Conservation (phyloP, 1,140 invertebrate genomes). For the Bursaphelenchus mucronatus region DNA sequence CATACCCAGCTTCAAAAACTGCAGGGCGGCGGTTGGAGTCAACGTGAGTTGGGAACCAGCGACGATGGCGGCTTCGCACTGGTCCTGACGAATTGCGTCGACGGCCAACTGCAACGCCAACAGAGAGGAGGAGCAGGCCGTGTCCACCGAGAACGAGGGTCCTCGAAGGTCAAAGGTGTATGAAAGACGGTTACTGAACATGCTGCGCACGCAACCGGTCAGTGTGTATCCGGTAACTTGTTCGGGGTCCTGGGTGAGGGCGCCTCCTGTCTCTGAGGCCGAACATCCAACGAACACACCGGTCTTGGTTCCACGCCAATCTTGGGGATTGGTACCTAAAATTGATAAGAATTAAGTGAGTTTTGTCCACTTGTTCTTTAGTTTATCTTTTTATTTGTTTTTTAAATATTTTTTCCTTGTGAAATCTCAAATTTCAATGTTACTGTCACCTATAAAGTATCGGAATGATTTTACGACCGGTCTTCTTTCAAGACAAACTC, state of each 20-base stretch:
- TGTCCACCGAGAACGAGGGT: slow-evolving; percentile 86
- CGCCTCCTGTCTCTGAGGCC: slow-evolving; percentile 68
- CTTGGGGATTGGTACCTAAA: slow-evolving; percentile 69
- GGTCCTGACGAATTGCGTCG: slow-evolving; percentile 73
- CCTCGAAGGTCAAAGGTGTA: slow-evolving; percentile 81
- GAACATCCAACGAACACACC: slow-evolving; percentile 61
- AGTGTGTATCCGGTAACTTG: slow-evolving; percentile 81
- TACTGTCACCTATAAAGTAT: no score
- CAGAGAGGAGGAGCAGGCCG: slow-evolving; percentile 87
- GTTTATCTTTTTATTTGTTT: slow-evolving; percentile 2
- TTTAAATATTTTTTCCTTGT: no score
- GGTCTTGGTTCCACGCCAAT: slow-evolving; percentile 61
- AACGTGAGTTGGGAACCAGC: slow-evolving; percentile 78
- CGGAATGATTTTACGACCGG: no score
- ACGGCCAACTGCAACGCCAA: slow-evolving; percentile 79
- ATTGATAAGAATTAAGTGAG: slow-evolving; percentile 7
- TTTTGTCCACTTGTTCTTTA: slow-evolving; percentile 7
- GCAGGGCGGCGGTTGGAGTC: slow-evolving; percentile 81
- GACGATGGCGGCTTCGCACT: slow-evolving; percentile 86
- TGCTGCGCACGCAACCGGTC: slow-evolving; percentile 82
- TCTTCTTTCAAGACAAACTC: no score
- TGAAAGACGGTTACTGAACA: slow-evolving; percentile 92
- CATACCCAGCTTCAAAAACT: slow-evolving; percentile 86
- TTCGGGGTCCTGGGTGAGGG: slow-evolving; percentile 72
- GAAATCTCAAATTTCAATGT: no score